Conservation (phyloP, 2,888 invertebrate species). For the Patella caerulea region DNA sequence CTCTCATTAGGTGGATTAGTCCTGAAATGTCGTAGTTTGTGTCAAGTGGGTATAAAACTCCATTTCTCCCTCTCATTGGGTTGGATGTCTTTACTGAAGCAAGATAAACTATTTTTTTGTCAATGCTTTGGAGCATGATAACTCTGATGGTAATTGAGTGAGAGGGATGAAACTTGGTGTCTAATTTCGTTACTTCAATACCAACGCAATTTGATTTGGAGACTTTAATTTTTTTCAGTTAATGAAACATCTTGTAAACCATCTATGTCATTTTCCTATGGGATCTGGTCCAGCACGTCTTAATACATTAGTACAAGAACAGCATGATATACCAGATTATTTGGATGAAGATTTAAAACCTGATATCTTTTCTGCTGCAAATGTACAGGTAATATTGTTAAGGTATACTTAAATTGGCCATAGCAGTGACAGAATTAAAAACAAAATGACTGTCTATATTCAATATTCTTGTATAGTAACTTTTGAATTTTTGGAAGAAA, state of each 20-base stretch:
- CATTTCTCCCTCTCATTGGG: too few species aligned
- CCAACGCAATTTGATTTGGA: too few species aligned
- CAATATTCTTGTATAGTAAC: slow-evolving; percentile 2
- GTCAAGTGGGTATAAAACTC: too few species aligned
- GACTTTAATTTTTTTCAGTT: slow-evolving; percentile 73
- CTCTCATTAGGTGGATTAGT: too few species aligned
- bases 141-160: too few species aligned
- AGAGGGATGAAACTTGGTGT: too few species aligned
- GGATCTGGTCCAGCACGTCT: slow-evolving; percentile 89
- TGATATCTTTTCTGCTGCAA: slow-evolving; percentile 86
- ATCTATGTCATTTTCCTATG: slow-evolving; percentile 92
- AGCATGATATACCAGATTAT: slow-evolving; percentile 80
- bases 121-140: too few species aligned
- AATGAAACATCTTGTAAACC: slow-evolving; percentile 89
- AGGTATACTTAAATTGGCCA: background rate
- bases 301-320: slow-evolving; percentile 91
- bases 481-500: too few species aligned
- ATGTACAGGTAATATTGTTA: slow-evolving; percentile 77
- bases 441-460: background rate
- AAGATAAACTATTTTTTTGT: too few species aligned
- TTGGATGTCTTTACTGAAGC: too few species aligned
- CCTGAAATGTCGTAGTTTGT: too few species aligned
- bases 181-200: too few species aligned
- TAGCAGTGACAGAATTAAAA: background rate
- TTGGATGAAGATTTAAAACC: slow-evolving; percentile 78